Conservation (phyloP, 2,888 invertebrate species). For the Campoletis raptor region DNA sequence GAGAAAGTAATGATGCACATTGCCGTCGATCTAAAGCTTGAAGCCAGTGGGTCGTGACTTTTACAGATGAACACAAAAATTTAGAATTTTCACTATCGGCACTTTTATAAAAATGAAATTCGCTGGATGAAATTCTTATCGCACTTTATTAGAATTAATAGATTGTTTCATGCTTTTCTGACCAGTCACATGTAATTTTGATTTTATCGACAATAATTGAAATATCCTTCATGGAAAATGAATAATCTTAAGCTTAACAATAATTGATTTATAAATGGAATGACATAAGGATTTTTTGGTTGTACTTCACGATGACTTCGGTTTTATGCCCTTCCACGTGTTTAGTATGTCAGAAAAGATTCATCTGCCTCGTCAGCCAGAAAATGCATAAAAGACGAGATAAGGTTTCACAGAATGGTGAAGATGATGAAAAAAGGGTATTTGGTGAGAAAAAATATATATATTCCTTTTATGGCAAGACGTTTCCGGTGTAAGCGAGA, state of each 20-base stretch:
- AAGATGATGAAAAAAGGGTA: conserved; percentile 21
- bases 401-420: conserved; percentile 11
- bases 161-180: not conserved
- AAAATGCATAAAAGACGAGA: conserved; percentile 34
- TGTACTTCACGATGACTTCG: not conserved
- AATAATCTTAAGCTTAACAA: not conserved
- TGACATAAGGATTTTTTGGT: not conserved
- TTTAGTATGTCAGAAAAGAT: conserved; percentile 9
- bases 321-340: not conserved
- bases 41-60: not conserved
- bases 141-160: not conserved
- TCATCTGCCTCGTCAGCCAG: not conserved
- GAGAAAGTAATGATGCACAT: conserved; percentile 23
- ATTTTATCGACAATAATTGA: not conserved
- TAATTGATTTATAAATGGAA: not conserved
- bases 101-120: not conserved
- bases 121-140: not conserved
- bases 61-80: not conserved
- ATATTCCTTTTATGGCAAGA: conserved; percentile 56
- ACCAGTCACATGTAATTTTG: not conserved
- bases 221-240: not conserved
- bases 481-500: conserved; percentile 44
- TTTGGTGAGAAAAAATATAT: conserved; percentile 30
- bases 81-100: not conserved
- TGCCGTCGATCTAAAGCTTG: conserved; percentile 5